Conservation (phyloP, 2,888 invertebrate species). For the Orchesellides sinensis region DNA sequence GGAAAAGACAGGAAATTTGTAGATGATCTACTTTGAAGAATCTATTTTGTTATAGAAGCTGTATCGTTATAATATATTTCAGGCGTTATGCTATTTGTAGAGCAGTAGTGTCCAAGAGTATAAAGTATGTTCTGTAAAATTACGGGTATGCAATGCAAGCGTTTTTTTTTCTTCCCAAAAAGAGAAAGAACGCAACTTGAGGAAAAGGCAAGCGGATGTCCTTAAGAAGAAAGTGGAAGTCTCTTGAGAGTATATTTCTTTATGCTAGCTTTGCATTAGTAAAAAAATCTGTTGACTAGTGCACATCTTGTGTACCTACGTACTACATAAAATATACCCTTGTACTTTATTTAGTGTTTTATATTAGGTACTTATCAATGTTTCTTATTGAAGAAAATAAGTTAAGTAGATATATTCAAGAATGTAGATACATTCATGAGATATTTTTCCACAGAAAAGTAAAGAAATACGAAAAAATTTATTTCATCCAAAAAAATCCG, state of each 20-base stretch:
- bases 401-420: no score
- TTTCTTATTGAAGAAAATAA: not conserved
- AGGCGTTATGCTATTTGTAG: no score
- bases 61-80: not conserved
- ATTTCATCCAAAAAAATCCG: constrained; percentile 25
- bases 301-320: no score
- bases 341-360: no score
- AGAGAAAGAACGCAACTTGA: not conserved
- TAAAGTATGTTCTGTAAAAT: not conserved
- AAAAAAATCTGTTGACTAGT: not conserved
- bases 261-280: not conserved
- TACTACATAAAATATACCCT: no score
- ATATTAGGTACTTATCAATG: not conserved
- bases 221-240: constrained; percentile 17
- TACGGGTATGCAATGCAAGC: not conserved
- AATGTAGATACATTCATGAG: not conserved
- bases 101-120: no score
- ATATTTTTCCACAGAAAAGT: not conserved
- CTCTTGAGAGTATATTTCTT: not conserved
- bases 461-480: not conserved
- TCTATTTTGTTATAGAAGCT: constrained; percentile 1
- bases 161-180: not conserved
- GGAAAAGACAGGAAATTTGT: constrained; percentile 41
- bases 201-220: constrained; percentile 16
- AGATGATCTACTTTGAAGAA: constrained; percentile 26